These are phyloP conservation scores for Platysteira castanea DNA, from an alignment of 2,113 vertebrate species.

Conservation along the genomic window DNA sequence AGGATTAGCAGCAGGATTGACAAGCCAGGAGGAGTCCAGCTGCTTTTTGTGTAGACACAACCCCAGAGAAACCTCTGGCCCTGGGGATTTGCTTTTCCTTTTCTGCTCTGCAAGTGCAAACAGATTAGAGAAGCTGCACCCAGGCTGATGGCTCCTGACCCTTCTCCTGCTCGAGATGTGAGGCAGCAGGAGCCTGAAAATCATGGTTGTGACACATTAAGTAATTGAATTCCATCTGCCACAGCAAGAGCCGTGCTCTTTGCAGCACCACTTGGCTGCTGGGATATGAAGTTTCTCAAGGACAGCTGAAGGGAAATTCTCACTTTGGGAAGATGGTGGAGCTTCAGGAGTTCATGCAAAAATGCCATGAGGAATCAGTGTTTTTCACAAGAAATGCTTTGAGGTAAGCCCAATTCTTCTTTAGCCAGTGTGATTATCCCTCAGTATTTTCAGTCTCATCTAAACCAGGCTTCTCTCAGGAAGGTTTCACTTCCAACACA, in stretches of 20 bases:
- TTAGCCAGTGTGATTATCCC: not conserved
- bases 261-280: not conserved
- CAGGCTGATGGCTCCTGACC: not conserved
- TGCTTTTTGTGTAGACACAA: not conserved
- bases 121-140: not conserved
- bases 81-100: not conserved
- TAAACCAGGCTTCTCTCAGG: not conserved
- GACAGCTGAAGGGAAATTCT: not conserved
- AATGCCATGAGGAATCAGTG: not conserved
- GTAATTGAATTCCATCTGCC: not conserved
- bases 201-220: not conserved
- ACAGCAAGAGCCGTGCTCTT: not conserved
- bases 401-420: not conserved
- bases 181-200: not conserved
- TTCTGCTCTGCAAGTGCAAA: not conserved
- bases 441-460: not conserved
- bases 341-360: not conserved
- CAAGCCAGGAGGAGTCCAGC: not conserved
- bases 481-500: not conserved
- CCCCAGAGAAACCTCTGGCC: not conserved
- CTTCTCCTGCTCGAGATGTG: not conserved
- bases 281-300: not conserved
- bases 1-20: not conserved
- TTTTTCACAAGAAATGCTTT: not conserved
- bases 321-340: not conserved